Conservation (phyloP, 2,113 vertebrate species). For the Gallinago media region DNA sequence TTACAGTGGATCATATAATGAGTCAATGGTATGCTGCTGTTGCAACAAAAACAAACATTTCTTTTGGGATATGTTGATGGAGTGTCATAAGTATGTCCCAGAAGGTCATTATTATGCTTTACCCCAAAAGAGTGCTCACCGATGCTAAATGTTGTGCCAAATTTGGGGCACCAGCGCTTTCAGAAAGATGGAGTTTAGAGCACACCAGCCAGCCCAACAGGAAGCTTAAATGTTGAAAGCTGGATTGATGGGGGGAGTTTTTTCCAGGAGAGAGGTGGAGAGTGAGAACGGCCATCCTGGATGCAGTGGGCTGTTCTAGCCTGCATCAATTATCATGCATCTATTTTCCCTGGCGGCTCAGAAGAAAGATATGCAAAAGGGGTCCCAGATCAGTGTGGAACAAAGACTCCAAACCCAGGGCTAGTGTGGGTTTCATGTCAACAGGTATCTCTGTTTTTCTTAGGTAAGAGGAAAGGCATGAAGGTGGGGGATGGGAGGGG, state of each 20-base stretch:
- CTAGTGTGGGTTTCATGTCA: not conserved
- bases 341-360: not conserved
- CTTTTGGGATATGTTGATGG: not conserved
- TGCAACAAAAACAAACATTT: constrained; percentile 32
- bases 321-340: not conserved
- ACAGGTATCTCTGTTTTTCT: not conserved
- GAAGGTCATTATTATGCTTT: not conserved
- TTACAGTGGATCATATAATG: constrained; percentile 18
- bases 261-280: not conserved
- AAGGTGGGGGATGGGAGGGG: constrained; percentile 45
- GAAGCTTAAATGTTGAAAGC: not conserved
- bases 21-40: not conserved
- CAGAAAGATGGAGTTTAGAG: not conserved
- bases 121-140: not conserved
- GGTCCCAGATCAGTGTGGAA: not conserved
- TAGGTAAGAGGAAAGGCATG: not conserved
- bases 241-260: not conserved
- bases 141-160: not conserved
- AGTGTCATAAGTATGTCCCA: not conserved
- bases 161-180: not conserved
- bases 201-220: not conserved
- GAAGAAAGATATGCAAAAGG: not conserved
- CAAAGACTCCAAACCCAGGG: not conserved
- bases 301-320: fast-evolving
- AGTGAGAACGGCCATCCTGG: not conserved